Percentiles rank a stretch among this genome's conserved stretches.
Conservation (phyloP, 1,140 invertebrate genomes). For the Camponotus pennsylvanicus region DNA sequence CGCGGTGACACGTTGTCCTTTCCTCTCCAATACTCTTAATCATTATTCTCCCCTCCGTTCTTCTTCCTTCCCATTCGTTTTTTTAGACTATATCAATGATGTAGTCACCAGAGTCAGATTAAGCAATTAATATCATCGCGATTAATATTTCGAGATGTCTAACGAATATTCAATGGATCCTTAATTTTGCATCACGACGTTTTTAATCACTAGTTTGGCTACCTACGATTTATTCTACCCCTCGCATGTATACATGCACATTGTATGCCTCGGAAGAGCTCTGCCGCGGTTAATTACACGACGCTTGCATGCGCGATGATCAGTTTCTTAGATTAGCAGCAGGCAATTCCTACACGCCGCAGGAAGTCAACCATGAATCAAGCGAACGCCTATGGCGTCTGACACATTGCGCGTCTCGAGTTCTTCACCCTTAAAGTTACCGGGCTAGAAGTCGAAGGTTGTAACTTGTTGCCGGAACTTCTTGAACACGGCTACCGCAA, state of each 20-base stretch:
- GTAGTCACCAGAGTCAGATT: not conserved
- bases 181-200: not conserved
- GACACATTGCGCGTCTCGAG: conserved; percentile 54
- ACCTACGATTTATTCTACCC: not conserved
- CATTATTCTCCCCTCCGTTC: not conserved
- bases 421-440: conserved; percentile 64
- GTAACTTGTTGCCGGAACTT: conserved; percentile 55
- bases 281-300: conserved; percentile 58
- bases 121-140: not conserved
- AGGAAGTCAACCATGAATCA: conserved; percentile 42
- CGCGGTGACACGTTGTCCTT: conserved; percentile 11
- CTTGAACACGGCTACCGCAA: conserved; percentile 12
- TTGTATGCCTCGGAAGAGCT: conserved; percentile 25
- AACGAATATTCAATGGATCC: not conserved
- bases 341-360: conserved; percentile 9
- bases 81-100: not conserved
- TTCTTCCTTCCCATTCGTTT: not conserved
- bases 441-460: conserved; percentile 33
- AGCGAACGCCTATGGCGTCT: conserved; percentile 49
- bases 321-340: conserved; percentile 61
- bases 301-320: conserved; percentile 48
- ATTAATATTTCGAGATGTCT: not conserved
- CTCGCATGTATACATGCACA: conserved; percentile 26
- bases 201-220: not conserved
- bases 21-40: not conserved